These are phyloP conservation scores for Microchrysa polita DNA, from an alignment of 2,888 invertebrate genomes.

Conservation along the genomic window DNA sequence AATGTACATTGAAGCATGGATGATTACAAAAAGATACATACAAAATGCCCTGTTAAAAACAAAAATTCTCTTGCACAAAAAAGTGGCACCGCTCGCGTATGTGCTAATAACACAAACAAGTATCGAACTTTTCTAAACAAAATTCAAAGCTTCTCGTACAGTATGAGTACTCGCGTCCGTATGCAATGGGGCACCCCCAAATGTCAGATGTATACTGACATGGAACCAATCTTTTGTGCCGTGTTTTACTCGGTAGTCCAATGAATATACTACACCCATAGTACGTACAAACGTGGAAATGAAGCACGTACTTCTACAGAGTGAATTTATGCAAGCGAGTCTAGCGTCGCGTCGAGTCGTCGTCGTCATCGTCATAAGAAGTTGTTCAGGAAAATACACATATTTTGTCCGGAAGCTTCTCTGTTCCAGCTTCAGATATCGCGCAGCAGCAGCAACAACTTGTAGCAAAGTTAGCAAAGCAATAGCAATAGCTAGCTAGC, in stretches of 20 bases:
- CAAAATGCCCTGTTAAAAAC: constrained; percentile 33
- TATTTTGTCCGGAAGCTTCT: constrained; percentile 37
- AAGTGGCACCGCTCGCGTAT: constrained; percentile 7
- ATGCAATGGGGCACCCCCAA: constrained; percentile 39
- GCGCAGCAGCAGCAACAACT: constrained; percentile 14
- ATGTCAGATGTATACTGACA: constrained; percentile 39
- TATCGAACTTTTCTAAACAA: constrained; percentile 27
- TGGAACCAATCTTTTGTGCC: constrained; percentile 13
- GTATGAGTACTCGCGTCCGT: too few species aligned
- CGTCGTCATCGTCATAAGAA: too few species aligned
- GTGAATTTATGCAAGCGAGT: background rate
- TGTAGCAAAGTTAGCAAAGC: too few species aligned
- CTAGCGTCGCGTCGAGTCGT: constrained; percentile 20
- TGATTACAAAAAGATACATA: too few species aligned
- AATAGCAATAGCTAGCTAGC: background rate
- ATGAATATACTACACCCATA: too few species aligned
- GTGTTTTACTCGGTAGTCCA: constrained; percentile 14
- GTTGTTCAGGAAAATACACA: constrained; percentile 4
- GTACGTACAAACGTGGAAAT: too few species aligned
- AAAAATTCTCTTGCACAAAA: constrained; percentile 22
- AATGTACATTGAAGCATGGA: too few species aligned
- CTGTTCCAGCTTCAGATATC: constrained; percentile 18
- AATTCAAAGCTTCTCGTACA: background rate
- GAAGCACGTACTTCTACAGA: background rate
- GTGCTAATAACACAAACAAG: background rate